Evolutionary conservation across 2,797 vertebrate genomes (phyloP).

Genomic region (Lycodopsis pacificus): DNA sequence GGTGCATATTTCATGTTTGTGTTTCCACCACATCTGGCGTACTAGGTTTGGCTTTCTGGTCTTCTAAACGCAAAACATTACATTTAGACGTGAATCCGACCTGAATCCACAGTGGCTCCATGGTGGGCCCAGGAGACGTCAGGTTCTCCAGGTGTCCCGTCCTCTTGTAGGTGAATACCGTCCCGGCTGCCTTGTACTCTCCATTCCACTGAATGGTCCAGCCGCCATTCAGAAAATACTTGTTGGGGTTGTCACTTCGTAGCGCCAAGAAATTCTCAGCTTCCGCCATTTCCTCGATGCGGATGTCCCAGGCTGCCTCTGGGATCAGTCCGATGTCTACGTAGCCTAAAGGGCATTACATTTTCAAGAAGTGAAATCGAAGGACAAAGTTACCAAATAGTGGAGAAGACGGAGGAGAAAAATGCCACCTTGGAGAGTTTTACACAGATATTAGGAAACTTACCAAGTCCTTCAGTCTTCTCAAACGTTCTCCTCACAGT

Average conservation of each 20-base stretch:
- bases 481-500: slow-evolving; percentile 92
- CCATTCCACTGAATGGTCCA: slow-evolving; percentile 98
- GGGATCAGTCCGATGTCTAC: slow-evolving; percentile 97
- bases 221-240: slow-evolving; percentile 94
- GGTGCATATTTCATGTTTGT: not conserved
- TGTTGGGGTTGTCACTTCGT: slow-evolving; percentile 88
- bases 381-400: not conserved
- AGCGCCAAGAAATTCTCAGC: slow-evolving; percentile 94
- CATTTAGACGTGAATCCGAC: slow-evolving; percentile 65
- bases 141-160: slow-evolving; percentile 93
- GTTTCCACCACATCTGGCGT: not conserved
- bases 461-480: slow-evolving; percentile 92
- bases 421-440: not conserved
- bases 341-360: slow-evolving; percentile 84
- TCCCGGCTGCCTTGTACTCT: slow-evolving; percentile 93
- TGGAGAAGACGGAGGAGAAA: not conserved
- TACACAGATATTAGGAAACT: slow-evolving; percentile 30
- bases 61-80: not conserved
- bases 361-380: not conserved
- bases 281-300: slow-evolving; percentile 91
- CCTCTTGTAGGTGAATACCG: slow-evolving; percentile 93
- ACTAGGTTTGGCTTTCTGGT: not conserved
- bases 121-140: slow-evolving; percentile 93
- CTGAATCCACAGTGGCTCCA: slow-evolving; percentile 97
- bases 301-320: slow-evolving; percentile 90